A percentile compares a stretch with the other conserved stretches of the same genome.
Evolutionary conservation across 2,888 invertebrate genomes (phyloP).

Genomic region (Micoletzkya japonica): DNA sequence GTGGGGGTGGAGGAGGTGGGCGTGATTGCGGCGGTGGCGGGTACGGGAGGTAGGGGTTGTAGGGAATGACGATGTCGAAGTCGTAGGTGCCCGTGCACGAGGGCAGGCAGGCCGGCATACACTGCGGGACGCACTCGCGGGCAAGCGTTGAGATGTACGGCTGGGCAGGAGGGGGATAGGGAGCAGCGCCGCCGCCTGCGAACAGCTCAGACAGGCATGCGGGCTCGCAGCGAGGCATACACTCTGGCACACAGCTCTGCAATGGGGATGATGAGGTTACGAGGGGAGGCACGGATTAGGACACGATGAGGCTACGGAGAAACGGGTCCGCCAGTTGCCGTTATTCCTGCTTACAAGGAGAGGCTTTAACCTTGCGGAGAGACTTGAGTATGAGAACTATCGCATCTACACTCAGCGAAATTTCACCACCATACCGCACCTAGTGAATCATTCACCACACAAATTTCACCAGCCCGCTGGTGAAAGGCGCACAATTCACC

Average conservation of each 20-base stretch:
- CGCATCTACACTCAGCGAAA: too few relatives aligned
- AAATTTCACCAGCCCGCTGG: too few relatives aligned
- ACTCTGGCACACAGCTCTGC: neutral
- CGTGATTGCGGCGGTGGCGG: neutral
- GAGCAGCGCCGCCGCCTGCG: neutral
- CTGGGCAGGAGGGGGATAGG: neutral
- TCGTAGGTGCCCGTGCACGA: neutral
- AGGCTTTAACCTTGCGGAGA: too few relatives aligned
- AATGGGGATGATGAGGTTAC: neutral
- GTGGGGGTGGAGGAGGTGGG: neutral
- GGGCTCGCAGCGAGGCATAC: slow-evolving; percentile 1
- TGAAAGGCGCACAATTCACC: too few relatives aligned
- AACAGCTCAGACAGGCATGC: neutral
- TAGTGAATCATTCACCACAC: too few relatives aligned
- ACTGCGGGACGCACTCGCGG: neutral
- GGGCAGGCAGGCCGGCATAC: neutral
- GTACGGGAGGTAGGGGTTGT: neutral
- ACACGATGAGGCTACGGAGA: too few relatives aligned
- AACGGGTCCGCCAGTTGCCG: too few relatives aligned
- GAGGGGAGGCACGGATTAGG: neutral
- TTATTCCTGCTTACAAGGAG: too few relatives aligned
- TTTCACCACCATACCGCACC: too few relatives aligned
- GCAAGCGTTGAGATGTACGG: neutral
- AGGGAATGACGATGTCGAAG: neutral
- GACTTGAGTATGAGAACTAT: too few relatives aligned